These are phyloP conservation scores for Cephalotes varians DNA, from an alignment of 2,888 invertebrate genomes.

Conservation along the genomic window DNA sequence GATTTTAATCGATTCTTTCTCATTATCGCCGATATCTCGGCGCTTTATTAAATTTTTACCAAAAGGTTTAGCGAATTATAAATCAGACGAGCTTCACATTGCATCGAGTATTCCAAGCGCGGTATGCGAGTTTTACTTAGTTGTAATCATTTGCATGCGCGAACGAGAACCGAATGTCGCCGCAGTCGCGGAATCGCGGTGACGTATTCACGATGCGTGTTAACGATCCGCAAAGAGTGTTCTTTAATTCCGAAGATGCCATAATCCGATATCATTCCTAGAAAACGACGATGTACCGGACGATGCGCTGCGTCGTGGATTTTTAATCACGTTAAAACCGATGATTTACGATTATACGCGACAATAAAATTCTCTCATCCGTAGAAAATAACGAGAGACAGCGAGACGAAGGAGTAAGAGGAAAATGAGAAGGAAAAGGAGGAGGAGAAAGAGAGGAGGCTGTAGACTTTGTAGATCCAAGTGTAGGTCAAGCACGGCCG, in stretches of 20 bases:
- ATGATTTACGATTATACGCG: constrained; percentile 38
- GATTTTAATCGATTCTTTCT: constrained; percentile 10
- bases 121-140: constrained; percentile 15
- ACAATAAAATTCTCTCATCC: constrained; percentile 32
- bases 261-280: constrained; percentile 22
- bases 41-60: background rate
- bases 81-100: background rate
- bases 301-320: background rate
- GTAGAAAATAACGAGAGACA: constrained; percentile 24
- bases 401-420: background rate
- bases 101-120: background rate
- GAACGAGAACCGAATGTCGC: background rate
- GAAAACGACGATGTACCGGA: background rate
- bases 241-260: constrained; percentile 39
- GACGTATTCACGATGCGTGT: constrained; percentile 11
- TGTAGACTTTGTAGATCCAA: constrained; percentile 1
- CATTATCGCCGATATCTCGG: background rate
- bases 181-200: background rate
- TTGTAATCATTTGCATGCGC: constrained; percentile 25
- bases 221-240: constrained; percentile 20
- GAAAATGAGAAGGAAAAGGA: background rate
- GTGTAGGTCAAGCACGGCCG: constrained; percentile 57
- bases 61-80: background rate
- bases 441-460: background rate
- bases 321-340: constrained; percentile 22